A percentile compares a stretch with the other conserved stretches of the same genome.
Evolutionary conservation across 1,140 invertebrate genomes (phyloP).

Genomic region (Formica selysi): DNA sequence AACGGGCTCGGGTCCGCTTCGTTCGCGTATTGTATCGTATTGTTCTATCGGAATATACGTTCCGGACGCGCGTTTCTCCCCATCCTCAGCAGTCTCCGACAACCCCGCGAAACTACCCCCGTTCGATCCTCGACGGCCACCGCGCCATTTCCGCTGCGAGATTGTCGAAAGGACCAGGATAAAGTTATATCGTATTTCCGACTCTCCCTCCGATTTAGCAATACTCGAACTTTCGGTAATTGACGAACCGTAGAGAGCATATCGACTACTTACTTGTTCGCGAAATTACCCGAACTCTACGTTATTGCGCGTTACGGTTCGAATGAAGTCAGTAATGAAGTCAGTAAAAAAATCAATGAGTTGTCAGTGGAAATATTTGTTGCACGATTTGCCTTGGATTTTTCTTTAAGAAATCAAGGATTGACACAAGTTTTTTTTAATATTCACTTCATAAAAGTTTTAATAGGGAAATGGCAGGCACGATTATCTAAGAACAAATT

Average conservation of each 20-base stretch:
- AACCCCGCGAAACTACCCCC: not conserved
- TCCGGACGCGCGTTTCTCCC: conserved; percentile 57
- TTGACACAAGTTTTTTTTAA: not conserved
- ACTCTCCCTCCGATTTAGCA: conserved; percentile 27
- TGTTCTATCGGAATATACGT: conserved; percentile 73
- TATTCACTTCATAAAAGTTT: not conserved
- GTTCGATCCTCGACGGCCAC: conserved; percentile 68
- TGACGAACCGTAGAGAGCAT: conserved; percentile 69
- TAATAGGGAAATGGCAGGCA: not conserved
- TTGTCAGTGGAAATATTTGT: not conserved
- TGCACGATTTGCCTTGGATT: not conserved
- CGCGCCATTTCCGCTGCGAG: conserved; percentile 74
- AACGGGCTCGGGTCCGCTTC: conserved; percentile 48
- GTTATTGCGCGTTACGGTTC: conserved; percentile 47
- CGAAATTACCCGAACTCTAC: conserved; percentile 60
- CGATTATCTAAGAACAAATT: not conserved
- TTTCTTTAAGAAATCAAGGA: not conserved
- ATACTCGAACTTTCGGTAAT: conserved; percentile 70
- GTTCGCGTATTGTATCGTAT: conserved; percentile 65
- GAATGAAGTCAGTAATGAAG: not conserved
- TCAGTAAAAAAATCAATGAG: too few species aligned
- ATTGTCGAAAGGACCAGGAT: conserved; percentile 77
- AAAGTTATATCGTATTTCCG: conserved; percentile 77
- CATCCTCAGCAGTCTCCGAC: conserved; percentile 33
- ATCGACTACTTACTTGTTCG: conserved; percentile 29